These are phyloP conservation scores for Nothoprocta perdicaria DNA, from an alignment of 2,113 vertebrate species.

Conservation along the genomic window DNA sequence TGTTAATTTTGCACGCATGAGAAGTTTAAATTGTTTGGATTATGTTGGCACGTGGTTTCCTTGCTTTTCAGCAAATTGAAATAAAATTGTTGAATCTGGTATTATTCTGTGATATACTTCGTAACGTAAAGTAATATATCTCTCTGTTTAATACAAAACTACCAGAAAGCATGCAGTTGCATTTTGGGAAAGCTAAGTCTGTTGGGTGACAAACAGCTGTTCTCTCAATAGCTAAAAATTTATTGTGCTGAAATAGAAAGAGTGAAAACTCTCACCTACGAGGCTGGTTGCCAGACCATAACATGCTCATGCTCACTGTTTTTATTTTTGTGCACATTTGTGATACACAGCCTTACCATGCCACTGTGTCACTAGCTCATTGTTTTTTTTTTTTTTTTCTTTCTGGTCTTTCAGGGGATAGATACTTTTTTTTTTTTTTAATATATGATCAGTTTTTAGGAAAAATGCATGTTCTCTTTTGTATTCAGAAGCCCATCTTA, in stretches of 20 bases:
- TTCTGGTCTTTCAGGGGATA: slow-evolving; percentile 33
- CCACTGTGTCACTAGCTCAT: neutral
- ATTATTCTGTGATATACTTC: neutral
- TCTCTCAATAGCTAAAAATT: neutral
- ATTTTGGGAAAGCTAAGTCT: neutral
- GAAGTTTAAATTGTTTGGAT: neutral
- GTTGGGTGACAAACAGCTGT: neutral
- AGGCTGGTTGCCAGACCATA: neutral
- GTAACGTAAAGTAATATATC: neutral
- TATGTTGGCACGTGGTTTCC: neutral
- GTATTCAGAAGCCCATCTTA: slow-evolving; percentile 12
- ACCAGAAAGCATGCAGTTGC: neutral
- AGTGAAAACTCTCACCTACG: neutral
- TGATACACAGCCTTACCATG: neutral
- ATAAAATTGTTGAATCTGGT: neutral
- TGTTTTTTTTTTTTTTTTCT: slow-evolving; percentile 34
- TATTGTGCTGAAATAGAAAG: neutral
- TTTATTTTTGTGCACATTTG: neutral
- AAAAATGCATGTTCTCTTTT: slow-evolving; percentile 21
- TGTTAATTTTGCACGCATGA: slow-evolving; percentile 9
- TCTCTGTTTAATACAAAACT: neutral
- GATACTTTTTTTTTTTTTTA: slow-evolving; percentile 43
- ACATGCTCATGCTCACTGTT: neutral
- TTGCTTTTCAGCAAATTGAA: neutral
- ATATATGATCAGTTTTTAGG: neutral